phyloP scores from a whole-genome alignment of 2,113 vertebrate species.

The Colossoma macropomum region DNA sequence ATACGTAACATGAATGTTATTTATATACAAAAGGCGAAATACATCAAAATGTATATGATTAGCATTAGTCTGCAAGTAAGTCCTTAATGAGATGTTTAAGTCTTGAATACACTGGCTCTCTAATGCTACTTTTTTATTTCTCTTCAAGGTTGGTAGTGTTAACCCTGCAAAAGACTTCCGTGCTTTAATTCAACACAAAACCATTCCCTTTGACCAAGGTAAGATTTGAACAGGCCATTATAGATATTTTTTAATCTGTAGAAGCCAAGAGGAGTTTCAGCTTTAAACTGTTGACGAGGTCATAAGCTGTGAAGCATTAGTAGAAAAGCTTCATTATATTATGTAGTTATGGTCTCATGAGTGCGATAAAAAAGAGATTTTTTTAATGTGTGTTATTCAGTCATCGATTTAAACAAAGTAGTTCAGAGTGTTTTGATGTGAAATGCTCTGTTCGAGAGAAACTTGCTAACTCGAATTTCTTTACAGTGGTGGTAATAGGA shows the following conservation, averaged over 20 bases:
- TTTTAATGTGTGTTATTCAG: no score
- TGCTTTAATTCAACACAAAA: slow-evolving; percentile 83
- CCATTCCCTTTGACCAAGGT: slow-evolving; percentile 86
- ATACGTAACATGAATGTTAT: no score
- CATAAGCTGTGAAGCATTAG: no score
- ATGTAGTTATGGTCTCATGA: neutral
- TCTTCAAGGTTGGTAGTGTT: slow-evolving; percentile 91
- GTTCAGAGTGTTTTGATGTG: no score
- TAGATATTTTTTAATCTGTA: neutral
- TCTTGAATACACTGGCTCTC: no score
- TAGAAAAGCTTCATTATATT: neutral
- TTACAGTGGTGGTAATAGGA: no score
- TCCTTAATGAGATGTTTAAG: neutral
- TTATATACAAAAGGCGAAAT: no score
- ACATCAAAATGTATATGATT: neutral
- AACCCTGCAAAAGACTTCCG: slow-evolving; percentile 88
- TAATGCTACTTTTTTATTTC: neutral
- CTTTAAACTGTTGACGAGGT: no score
- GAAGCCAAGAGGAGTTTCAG: neutral
- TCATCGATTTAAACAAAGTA: no score
- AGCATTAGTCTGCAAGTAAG: neutral
- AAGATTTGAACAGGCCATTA: slow-evolving; percentile 58
- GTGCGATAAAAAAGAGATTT: neutral
- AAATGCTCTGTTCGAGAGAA: no score
- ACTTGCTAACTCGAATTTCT: no score